Percentiles rank a stretch among this genome's conserved stretches.
phyloP scores from a whole-genome alignment of 1,140 invertebrate species.

The Drosophila kanapiae region DNA sequence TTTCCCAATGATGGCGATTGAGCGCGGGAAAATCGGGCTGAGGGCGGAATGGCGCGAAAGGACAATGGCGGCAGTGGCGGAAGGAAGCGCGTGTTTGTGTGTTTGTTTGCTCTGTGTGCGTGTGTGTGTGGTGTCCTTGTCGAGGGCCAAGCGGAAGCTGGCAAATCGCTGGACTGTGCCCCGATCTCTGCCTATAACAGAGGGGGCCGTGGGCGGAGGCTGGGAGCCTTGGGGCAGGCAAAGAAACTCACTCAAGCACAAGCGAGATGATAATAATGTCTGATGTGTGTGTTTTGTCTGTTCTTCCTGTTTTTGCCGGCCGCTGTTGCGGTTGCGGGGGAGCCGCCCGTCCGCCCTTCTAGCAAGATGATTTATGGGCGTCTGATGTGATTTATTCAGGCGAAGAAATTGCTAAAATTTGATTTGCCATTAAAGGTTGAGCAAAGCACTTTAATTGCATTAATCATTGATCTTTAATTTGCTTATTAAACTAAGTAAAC shows the following conservation, averaged over 20 bases:
- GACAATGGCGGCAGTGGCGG: conserved; percentile 72
- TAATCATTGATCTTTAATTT: not conserved
- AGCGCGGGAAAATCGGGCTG: conserved; percentile 6
- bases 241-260: conserved; percentile 82
- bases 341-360: conserved; percentile 44
- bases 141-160: conserved; percentile 53
- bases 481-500: no score
- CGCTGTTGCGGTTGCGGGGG: conserved; percentile 36
- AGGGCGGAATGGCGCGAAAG: conserved; percentile 61
- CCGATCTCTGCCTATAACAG: conserved; percentile 68
- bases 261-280: conserved; percentile 84
- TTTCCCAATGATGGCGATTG: conserved; percentile 66
- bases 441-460: conserved; percentile 47
- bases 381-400: conserved; percentile 84
- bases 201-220: conserved; percentile 20
- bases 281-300: conserved; percentile 80
- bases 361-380: conserved; percentile 79
- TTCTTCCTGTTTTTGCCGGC: conserved; percentile 54
- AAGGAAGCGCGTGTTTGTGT: conserved; percentile 59
- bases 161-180: conserved; percentile 62
- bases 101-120: conserved; percentile 20
- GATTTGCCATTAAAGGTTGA: conserved; percentile 74
- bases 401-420: conserved; percentile 78
- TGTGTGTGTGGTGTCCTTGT: not conserved
- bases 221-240: conserved; percentile 57